These are phyloP conservation scores for Drosophila oshimai DNA, from an alignment of 1,140 invertebrate species.

Conservation along the genomic window DNA sequence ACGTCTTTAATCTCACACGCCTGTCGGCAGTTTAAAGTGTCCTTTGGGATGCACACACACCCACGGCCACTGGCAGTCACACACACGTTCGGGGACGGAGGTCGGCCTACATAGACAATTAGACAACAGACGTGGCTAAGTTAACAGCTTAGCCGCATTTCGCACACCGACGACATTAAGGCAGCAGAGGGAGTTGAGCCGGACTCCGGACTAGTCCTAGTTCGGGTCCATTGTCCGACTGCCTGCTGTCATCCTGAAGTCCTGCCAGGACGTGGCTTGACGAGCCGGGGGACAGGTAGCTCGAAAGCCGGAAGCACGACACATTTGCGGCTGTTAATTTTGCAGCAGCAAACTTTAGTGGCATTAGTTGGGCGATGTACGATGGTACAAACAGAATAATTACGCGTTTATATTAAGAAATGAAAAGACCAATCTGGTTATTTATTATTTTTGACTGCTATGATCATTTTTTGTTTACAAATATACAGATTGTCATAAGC, in stretches of 20 bases:
- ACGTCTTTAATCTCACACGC: slow-evolving; percentile 65
- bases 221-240: slow-evolving; percentile 53
- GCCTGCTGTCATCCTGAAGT: slow-evolving; percentile 43
- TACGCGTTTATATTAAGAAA: no score
- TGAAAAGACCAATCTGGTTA: no score
- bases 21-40: slow-evolving; percentile 72
- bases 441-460: no score
- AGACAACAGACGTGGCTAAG: slow-evolving; percentile 47
- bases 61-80: slow-evolving; percentile 9
- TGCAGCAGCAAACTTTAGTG: slow-evolving; percentile 39
- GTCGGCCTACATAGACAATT: slow-evolving; percentile 57
- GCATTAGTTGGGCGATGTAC: slow-evolving; percentile 18
- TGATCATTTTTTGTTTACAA: no score
- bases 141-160: slow-evolving; percentile 58
- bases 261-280: slow-evolving; percentile 20
- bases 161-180: slow-evolving; percentile 13
- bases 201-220: not conserved
- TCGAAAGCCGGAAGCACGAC: slow-evolving; percentile 55
- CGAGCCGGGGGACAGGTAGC: slow-evolving; percentile 24
- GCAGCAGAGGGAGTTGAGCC: not conserved
- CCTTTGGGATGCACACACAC: slow-evolving; percentile 40
- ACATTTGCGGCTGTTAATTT: slow-evolving; percentile 65
- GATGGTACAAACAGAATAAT: not conserved
- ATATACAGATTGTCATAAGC: no score
- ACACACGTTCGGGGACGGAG: not conserved